Evolutionary conservation across 1,140 invertebrate genomes (phyloP).

Genomic region (Frieseomelitta varia): DNA sequence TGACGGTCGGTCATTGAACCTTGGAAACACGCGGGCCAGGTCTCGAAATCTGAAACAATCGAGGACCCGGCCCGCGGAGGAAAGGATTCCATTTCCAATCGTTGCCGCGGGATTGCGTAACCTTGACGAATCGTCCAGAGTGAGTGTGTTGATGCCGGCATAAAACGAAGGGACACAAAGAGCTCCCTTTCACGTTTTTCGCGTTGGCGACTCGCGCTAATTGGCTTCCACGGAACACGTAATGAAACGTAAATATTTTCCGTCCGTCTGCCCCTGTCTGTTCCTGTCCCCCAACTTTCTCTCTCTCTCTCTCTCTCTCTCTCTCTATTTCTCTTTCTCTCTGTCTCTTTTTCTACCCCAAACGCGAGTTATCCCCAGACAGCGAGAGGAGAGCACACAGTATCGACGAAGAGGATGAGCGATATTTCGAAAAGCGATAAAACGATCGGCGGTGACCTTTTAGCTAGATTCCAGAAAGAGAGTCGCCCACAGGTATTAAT

Average conservation of each 20-base stretch:
- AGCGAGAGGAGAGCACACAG: neutral
- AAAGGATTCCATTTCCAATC: conserved; percentile 16
- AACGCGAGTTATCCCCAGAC: neutral
- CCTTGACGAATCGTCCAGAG: neutral
- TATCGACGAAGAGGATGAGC: neutral
- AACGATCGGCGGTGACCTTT: conserved; percentile 53
- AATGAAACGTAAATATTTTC: conserved; percentile 52
- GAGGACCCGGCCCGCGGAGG: neutral
- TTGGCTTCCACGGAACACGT: conserved; percentile 32
- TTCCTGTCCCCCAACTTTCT: neutral
- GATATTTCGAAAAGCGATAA: conserved; percentile 44
- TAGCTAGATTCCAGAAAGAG: conserved; percentile 46
- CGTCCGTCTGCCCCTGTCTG: conserved; percentile 27
- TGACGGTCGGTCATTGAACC: neutral
- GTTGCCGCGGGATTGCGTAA: neutral
- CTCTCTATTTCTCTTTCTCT: neutral
- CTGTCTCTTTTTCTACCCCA: neutral
- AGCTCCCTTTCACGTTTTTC: conserved; percentile 13
- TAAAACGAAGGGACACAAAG: conserved; percentile 11
- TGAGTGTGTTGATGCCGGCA: no score
- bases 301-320: neutral
- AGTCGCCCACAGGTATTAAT: conserved; percentile 30
- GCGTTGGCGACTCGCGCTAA: conserved; percentile 18
- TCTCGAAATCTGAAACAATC: conserved; percentile 2
- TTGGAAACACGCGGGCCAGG: neutral